These are phyloP conservation scores for Chrosomus eos DNA, from an alignment of 2,797 vertebrate species.

Conservation along the genomic window DNA sequence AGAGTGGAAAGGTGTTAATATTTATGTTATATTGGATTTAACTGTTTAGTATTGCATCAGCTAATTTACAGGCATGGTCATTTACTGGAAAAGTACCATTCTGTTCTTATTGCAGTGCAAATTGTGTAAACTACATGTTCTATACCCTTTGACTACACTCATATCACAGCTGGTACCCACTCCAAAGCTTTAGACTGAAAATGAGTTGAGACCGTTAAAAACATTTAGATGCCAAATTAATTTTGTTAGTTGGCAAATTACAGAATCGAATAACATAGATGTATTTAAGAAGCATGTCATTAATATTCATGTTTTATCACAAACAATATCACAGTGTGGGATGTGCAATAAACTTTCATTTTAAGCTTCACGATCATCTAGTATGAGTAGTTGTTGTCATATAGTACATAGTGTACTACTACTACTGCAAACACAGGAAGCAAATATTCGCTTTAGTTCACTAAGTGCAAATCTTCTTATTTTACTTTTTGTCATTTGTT, in stretches of 20 bases:
- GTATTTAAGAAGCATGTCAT: not conserved
- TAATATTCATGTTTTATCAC: conserved; percentile 1
- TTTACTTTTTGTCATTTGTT: not conserved
- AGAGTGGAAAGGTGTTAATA: conserved; percentile 6
- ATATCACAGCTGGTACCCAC: not conserved
- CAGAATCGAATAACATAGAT: not conserved
- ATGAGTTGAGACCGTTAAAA: not conserved
- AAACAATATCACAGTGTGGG: not conserved
- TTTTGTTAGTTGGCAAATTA: not conserved
- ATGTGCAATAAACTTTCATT: not conserved
- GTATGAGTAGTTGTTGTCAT: not conserved
- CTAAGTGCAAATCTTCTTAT: not conserved
- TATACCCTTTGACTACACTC: not conserved
- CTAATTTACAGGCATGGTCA: not conserved
- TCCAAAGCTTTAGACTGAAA: not conserved
- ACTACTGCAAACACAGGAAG: not conserved
- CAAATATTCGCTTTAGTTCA: not conserved
- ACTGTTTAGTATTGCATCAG: not conserved
- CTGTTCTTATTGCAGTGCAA: not conserved
- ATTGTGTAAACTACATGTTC: conserved; percentile 1
- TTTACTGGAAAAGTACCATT: not conserved
- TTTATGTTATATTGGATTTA: not conserved
- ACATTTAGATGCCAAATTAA: not conserved
- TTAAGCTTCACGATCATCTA: not conserved
- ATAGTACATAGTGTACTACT: not conserved